Percentiles rank a stretch among this genome's conserved stretches.
These are phyloP conservation scores for Oeneis ivallda DNA, from an alignment of 2,888 invertebrate species.

Conservation along the genomic window DNA sequence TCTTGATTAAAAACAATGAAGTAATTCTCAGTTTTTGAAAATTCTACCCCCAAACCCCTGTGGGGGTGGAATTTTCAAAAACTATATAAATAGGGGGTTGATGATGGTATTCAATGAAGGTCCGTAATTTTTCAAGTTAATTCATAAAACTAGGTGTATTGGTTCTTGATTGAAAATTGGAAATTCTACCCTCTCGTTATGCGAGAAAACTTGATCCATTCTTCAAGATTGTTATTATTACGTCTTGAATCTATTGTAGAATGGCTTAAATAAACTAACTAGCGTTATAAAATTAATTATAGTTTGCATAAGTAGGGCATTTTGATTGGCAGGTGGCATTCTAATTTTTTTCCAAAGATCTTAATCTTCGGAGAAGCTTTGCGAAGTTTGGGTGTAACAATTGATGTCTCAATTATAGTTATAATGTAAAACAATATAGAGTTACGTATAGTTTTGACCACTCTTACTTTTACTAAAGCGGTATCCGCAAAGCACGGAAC, in stretches of 20 bases:
- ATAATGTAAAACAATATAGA: conserved; percentile 21
- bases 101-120: too few relatives aligned
- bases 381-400: background rate
- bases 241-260: background rate
- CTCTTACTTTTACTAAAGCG: conserved; percentile 41
- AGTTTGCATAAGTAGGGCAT: background rate
- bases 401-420: conserved; percentile 18
- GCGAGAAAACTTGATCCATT: too few relatives aligned
- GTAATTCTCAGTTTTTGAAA: too few relatives aligned
- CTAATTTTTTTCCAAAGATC: conserved; percentile 7
- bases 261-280: background rate
- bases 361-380: conserved; percentile 12
- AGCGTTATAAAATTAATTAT: background rate
- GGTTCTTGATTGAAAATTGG: too few relatives aligned
- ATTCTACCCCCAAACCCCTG: too few relatives aligned
- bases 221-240: background rate
- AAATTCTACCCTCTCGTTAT: too few relatives aligned
- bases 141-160: too few relatives aligned
- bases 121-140: too few relatives aligned
- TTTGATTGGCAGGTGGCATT: conserved; percentile 13
- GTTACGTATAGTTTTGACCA: conserved; percentile 31
- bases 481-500: conserved; percentile 31
- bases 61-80: too few relatives aligned
- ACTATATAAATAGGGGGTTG: too few relatives aligned
- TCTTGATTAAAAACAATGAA: too few relatives aligned